Conservation (phyloP, 2,888 invertebrate species). For the Trisateles emortualis region DNA sequence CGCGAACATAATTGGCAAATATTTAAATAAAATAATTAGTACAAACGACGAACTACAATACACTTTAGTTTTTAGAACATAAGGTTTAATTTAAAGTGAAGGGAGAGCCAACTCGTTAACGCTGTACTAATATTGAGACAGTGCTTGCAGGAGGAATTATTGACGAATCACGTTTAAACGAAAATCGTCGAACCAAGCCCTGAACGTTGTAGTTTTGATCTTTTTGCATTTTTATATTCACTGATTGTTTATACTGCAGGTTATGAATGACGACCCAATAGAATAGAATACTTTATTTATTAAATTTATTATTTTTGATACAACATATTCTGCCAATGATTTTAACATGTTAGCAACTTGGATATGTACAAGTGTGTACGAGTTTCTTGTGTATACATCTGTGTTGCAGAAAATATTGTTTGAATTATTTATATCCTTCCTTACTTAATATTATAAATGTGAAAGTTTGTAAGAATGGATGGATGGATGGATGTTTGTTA, state of each 20-base stretch:
- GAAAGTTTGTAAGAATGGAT: too few relatives aligned
- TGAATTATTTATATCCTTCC: too few relatives aligned
- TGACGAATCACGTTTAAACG: conserved; percentile 72
- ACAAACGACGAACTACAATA: conserved; percentile 9
- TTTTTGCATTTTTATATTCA: conserved; percentile 14
- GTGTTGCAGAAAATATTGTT: too few relatives aligned
- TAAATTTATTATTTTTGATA: too few relatives aligned
- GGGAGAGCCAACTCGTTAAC: conserved; percentile 67
- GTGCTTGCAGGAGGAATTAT: conserved; percentile 70
- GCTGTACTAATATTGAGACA: conserved; percentile 72
- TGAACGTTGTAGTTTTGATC: conserved; percentile 31
- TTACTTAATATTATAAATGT: too few relatives aligned
- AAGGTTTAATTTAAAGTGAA: conserved; percentile 35
- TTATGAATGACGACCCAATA: too few relatives aligned
- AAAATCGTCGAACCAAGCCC: conserved; percentile 57
- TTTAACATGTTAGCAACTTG: too few relatives aligned
- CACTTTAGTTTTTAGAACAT: conserved; percentile 8
- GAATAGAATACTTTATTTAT: too few relatives aligned
- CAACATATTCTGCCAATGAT: too few relatives aligned
- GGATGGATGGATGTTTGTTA: too few relatives aligned
- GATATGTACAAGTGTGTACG: too few relatives aligned
- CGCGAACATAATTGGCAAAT: conserved; percentile 57
- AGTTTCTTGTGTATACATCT: too few relatives aligned
- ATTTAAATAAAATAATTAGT: conserved; percentile 62
- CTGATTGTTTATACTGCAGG: not conserved